Percentiles rank a stretch among this genome's conserved stretches.
Conservation (phyloP, 2,797 vertebrate species). For the Micromesistius poutassou region DNA sequence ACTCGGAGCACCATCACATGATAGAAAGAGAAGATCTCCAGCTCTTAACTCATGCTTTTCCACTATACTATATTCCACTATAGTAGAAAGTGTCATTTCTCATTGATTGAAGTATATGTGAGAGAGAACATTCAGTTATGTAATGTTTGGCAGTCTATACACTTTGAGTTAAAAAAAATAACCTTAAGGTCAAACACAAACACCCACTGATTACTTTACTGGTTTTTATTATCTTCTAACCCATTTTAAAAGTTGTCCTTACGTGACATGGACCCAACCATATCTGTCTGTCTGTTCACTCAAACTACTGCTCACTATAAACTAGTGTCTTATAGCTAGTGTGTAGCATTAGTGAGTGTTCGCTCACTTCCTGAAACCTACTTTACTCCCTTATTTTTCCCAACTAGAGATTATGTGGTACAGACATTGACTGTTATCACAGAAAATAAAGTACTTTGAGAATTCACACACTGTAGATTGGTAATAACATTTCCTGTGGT, state of each 20-base stretch:
- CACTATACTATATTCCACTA: neutral
- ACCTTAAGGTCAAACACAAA: neutral
- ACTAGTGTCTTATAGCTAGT: too few species aligned
- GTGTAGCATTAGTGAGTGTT: too few species aligned
- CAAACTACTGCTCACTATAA: neutral
- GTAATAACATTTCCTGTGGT: too few species aligned
- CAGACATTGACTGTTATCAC: too few species aligned
- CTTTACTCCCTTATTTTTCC: too few species aligned
- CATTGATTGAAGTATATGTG: neutral
- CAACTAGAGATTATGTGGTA: too few species aligned
- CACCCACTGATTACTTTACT: too few species aligned
- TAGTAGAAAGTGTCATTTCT: neutral
- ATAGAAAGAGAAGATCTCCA: constrained; percentile 9
- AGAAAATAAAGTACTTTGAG: too few species aligned
- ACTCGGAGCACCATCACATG: constrained; percentile 1
- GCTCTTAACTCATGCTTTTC: neutral
- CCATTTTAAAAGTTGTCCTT: neutral
- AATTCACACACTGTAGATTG: too few species aligned
- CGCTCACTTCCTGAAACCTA: neutral
- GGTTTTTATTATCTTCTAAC: too few species aligned
- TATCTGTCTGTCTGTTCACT: neutral
- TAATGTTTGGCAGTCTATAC: neutral
- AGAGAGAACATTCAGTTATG: neutral
- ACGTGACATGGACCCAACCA: neutral
- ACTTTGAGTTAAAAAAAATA: neutral